phyloP scores from a whole-genome alignment of 2,113 vertebrate genomes.

The Clarias macrocephalus region DNA sequence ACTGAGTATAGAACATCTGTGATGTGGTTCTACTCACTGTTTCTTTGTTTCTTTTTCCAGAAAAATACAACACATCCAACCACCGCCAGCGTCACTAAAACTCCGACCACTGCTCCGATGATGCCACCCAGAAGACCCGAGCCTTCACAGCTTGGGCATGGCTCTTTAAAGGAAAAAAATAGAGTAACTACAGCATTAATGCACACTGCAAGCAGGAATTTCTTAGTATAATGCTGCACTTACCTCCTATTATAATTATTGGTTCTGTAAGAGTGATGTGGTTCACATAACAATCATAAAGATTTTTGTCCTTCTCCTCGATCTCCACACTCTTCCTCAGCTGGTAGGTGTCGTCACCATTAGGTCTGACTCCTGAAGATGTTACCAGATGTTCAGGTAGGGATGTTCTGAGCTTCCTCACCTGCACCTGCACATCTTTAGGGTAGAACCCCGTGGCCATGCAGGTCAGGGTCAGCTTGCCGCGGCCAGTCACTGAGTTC shows the following conservation, averaged over 20 bases:
- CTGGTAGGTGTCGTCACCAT: constrained; percentile 39
- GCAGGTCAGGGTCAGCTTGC: constrained; percentile 27
- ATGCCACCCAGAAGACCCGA: no score
- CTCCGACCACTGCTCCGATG: no score
- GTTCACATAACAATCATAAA: constrained; percentile 1
- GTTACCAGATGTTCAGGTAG: background rate
- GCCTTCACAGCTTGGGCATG: no score
- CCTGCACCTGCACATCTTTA: background rate
- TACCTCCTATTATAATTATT: background rate
- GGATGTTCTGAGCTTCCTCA: constrained; percentile 3
- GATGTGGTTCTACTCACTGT: no score
- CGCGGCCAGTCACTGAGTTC: background rate
- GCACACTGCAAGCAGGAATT: no score
- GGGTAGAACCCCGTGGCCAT: constrained; percentile 45
- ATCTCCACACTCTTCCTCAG: constrained; percentile 12
- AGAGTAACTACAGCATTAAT: no score
- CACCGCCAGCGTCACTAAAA: no score
- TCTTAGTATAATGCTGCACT: no score
- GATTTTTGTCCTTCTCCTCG: background rate
- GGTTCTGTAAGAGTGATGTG: constrained; percentile 6
- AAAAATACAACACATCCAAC: no score
- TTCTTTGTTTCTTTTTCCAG: no score
- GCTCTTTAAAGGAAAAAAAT: no score
- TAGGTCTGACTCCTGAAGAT: constrained; percentile 36
- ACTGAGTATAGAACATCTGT: no score